Evolutionary conservation across 2,797 vertebrate species (phyloP).

Genomic region (Enoplosus armatus): DNA sequence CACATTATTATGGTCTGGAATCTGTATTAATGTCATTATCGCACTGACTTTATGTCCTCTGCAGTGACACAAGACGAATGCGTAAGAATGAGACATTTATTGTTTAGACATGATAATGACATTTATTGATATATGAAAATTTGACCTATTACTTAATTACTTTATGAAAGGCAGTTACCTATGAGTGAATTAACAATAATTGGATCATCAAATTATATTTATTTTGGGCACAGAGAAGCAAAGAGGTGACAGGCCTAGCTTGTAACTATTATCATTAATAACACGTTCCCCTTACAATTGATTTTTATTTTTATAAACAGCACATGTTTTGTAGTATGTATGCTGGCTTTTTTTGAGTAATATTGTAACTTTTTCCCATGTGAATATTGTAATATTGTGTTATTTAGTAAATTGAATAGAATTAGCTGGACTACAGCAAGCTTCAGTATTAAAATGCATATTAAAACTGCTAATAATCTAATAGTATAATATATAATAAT

Average conservation of each 20-base stretch:
- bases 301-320: too few species aligned
- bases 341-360: too few species aligned
- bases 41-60: conserved; percentile 17
- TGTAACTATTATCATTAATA: background rate
- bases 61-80: conserved; percentile 1
- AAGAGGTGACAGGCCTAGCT: background rate
- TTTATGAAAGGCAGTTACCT: background rate
- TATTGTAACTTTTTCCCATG: too few species aligned
- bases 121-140: conserved; percentile 1
- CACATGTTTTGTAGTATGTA: too few species aligned
- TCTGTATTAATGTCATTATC: conserved; percentile 15
- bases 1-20: conserved; percentile 25
- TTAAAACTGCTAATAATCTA: background rate
- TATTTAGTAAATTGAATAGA: background rate
- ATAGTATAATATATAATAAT: background rate
- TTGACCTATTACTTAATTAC: background rate
- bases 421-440: too few species aligned
- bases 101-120: background rate
- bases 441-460: too few species aligned
- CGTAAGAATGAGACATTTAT: background rate
- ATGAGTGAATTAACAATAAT: too few species aligned
- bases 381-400: too few species aligned
- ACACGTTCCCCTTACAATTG: too few species aligned
- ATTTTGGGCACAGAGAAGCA: background rate
- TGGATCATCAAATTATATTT: background rate